phyloP scores from a whole-genome alignment of 2,797 vertebrate species.

The Phalloptychus januarius region DNA sequence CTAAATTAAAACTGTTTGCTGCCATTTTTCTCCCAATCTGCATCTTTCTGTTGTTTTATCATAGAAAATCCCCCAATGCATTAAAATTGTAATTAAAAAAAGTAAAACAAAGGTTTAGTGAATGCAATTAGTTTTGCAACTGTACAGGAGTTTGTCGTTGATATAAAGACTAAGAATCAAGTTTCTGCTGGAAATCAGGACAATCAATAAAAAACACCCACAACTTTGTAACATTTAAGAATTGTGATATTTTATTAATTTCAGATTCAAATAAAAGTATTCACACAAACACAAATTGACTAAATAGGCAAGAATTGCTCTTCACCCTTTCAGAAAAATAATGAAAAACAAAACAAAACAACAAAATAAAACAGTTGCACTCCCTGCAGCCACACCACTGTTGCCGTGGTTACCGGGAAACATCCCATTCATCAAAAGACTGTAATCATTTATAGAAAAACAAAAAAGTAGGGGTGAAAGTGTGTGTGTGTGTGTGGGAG shows the following conservation, averaged over 20 bases:
- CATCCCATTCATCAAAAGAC: slow-evolving; percentile 67
- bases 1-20: too few relatives aligned
- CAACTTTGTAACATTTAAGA: slow-evolving; percentile 68
- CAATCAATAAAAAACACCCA: slow-evolving; percentile 30
- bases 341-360: slow-evolving; percentile 23
- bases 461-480: slow-evolving; percentile 55
- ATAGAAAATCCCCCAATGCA: neutral
- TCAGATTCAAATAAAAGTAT: slow-evolving; percentile 82
- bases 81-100: neutral
- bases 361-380: slow-evolving; percentile 55
- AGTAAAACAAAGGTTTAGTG: neutral
- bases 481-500: too few relatives aligned
- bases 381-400: slow-evolving; percentile 62
- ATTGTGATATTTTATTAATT: slow-evolving; percentile 79
- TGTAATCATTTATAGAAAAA: slow-evolving; percentile 62
- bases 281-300: slow-evolving; percentile 82
- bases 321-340: slow-evolving; percentile 66
- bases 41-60: neutral
- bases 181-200: neutral
- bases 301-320: slow-evolving; percentile 78
- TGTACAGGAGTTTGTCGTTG: neutral
- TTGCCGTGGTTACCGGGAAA: slow-evolving; percentile 67
- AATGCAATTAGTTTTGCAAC: neutral
- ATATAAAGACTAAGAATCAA: neutral
- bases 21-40: neutral